Evolutionary conservation across 2,888 invertebrate species (phyloP), one percentile per base, ranked within the genome.

Genomic region (Xestoiulus laeticollis): DNA sequence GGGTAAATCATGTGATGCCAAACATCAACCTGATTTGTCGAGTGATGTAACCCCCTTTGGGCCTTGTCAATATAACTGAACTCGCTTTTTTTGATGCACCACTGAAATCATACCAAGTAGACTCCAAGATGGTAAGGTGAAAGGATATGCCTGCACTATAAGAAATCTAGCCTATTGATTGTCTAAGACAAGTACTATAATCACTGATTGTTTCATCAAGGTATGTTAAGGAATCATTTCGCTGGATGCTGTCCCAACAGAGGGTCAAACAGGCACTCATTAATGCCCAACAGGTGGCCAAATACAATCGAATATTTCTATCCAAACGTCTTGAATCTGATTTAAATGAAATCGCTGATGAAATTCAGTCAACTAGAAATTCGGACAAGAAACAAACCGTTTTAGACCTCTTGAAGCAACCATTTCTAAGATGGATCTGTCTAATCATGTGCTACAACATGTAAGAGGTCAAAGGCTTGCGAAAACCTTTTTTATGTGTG

Each of bases 201-300:
- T 30, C 16, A 3, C 1, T 78, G 78, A 3, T 16, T 30, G 22
- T 8, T 59, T 30, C 0, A 32, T 30, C 12, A n/a, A 86, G 86
- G 48, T 87, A 43, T 16, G 68, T 68, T 48, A 82, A 32, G 44
- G 87, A 87, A 48, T 87, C 87, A 19, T 16, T 87, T 14, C n/a
- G 87, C 0, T 87, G 87, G 87, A 30, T 87, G 30, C 48, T 87
- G 38, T 82, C 87, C 8, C 82, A 87, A 16, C 38, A 87, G n/a
- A 38, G 32, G 44, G 83, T 84, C 43, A n/a, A 82, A 8, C 38
- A 87, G 26, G 87, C 87, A 16, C 38, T 68, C 19, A 19, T 16
- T 38, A 48, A 32, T 19, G 30, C 32, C 44, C 33, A 43, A 16
- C 83, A 38, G 22, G 68, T 83, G 32, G 84, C 83, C 26, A 87